These are phyloP conservation scores for Taxidea taxus DNA, from an alignment of 2,113 vertebrate genomes.

Conservation along the genomic window DNA sequence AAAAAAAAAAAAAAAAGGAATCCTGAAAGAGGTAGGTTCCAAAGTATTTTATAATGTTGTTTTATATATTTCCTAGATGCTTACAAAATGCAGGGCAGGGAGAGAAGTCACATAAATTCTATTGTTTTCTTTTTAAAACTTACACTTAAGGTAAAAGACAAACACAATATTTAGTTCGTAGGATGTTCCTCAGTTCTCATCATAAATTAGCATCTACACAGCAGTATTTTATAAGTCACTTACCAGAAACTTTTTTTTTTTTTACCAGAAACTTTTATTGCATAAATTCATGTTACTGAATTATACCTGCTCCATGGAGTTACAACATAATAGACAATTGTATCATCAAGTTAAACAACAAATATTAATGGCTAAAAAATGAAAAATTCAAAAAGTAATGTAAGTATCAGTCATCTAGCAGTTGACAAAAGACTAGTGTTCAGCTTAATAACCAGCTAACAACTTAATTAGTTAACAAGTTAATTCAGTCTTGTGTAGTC, in stretches of 20 bases:
- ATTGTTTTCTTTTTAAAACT: neutral
- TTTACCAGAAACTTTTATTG: neutral
- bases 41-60: conserved; percentile 11
- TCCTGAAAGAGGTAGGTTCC: too few species aligned
- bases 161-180: neutral
- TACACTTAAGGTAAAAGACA: conserved; percentile 46
- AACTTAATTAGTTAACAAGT: neutral
- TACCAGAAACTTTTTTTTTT: conserved; percentile 20
- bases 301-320: conserved; percentile 19
- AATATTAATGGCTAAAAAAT: conserved; percentile 38
- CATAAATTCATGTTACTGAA: neutral
- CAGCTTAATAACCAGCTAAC: conserved; percentile 22
- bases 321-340: conserved; percentile 66
- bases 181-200: neutral
- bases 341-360: conserved; percentile 81
- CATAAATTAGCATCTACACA: neutral
- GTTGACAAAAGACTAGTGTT: neutral
- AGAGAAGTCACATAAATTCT: neutral
- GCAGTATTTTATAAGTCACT: neutral
- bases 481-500: neutral
- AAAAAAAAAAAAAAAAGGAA: too few species aligned
- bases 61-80: neutral
- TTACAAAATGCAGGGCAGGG: neutral
- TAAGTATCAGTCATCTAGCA: conserved; percentile 47
- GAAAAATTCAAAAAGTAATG: conserved; percentile 35